Percentiles rank a stretch among this genome's conserved stretches.
Conservation (phyloP, 2,888 invertebrate genomes). For the Andrena trimmerana region DNA sequence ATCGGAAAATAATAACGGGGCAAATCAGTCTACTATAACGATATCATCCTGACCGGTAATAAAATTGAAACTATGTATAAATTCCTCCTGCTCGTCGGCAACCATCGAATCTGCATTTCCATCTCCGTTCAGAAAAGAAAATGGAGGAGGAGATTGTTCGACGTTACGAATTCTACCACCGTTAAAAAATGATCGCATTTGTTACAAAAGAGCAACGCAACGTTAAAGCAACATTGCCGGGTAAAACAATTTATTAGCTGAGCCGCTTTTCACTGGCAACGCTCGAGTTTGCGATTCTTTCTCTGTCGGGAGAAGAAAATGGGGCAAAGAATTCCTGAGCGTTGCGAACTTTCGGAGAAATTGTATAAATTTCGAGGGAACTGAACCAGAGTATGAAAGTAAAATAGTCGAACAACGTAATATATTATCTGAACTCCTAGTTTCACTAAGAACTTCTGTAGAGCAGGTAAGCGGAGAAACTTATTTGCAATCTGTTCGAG, state of each 20-base stretch:
- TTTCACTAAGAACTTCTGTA: neutral
- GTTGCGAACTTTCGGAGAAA: neutral
- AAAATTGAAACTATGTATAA: slow-evolving; percentile 4
- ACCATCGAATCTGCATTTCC: neutral
- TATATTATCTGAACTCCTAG: neutral
- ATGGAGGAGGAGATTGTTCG: neutral
- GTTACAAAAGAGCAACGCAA: neutral
- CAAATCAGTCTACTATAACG: slow-evolving; percentile 20
- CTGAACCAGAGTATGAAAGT: neutral
- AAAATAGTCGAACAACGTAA: neutral
- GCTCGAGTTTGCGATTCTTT: slow-evolving; percentile 2
- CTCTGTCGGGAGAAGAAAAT: neutral
- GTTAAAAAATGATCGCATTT: slow-evolving; percentile 19
- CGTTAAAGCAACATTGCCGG: slow-evolving; percentile 2
- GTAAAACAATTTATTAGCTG: slow-evolving; percentile 37
- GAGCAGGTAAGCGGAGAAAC: neutral
- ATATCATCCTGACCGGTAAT: slow-evolving; percentile 14
- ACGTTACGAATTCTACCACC: neutral
- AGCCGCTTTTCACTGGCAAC: neutral
- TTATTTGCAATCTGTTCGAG: neutral
- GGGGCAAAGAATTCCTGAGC: neutral
- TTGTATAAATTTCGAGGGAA: neutral
- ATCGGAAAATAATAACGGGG: slow-evolving; percentile 43
- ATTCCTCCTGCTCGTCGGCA: too few species aligned
- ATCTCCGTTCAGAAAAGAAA: slow-evolving; percentile 1